A percentile compares a stretch with the other conserved stretches of the same genome.
These are phyloP conservation scores for Agonopterix arenella DNA, from an alignment of 2,888 invertebrate species.

Conservation along the genomic window DNA sequence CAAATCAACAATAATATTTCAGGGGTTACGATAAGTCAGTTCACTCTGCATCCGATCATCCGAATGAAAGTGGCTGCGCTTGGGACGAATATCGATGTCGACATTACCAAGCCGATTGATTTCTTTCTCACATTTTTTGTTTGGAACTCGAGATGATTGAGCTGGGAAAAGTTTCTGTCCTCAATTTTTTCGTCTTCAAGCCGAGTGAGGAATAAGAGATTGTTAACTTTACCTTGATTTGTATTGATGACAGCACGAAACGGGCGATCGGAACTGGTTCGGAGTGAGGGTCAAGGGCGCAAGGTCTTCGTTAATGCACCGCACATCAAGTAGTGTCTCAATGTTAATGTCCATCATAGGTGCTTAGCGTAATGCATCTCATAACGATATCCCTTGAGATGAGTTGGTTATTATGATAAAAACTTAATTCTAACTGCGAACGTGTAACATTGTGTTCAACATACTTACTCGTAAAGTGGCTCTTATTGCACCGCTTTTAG, in stretches of 20 bases:
- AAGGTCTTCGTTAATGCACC: slow-evolving; percentile 20
- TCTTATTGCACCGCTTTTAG: too few species aligned
- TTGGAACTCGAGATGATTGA: slow-evolving; percentile 12
- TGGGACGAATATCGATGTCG: too few species aligned
- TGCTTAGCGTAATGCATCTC: background rate
- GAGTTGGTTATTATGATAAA: too few species aligned
- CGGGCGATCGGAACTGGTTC: slow-evolving; percentile 45
- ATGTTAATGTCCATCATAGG: background rate
- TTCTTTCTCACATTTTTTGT: slow-evolving; percentile 37
- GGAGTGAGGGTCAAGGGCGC: slow-evolving; percentile 46
- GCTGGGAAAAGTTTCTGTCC: slow-evolving; percentile 41
- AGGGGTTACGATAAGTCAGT: background rate
- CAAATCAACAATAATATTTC: background rate
- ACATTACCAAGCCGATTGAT: slow-evolving; percentile 8
- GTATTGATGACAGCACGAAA: slow-evolving; percentile 23
- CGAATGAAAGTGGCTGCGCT: slow-evolving; percentile 14
- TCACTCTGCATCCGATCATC: background rate
- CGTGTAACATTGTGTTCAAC: too few species aligned
- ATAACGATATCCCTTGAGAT: background rate
- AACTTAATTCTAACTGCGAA: too few species aligned
- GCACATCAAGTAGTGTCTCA: slow-evolving; percentile 10
- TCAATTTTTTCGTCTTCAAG: slow-evolving; percentile 21
- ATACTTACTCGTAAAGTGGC: too few species aligned
- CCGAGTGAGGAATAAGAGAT: slow-evolving; percentile 5
- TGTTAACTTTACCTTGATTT: slow-evolving; percentile 23